Conservation (phyloP, 2,113 vertebrate genomes). For the Campylorhamphus procurvoides region DNA sequence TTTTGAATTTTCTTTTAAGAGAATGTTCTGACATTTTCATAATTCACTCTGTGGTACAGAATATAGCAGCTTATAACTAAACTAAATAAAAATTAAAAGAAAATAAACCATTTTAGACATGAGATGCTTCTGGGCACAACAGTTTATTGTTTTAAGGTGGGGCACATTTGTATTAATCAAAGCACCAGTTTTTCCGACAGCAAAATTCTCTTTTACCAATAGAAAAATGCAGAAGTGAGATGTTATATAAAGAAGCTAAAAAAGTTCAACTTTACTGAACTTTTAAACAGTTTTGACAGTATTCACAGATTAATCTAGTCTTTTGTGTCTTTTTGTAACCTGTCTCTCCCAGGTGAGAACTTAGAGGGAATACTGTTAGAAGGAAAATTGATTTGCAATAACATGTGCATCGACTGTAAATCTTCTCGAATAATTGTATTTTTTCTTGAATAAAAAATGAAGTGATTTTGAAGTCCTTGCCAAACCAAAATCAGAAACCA, state of each 20-base stretch:
- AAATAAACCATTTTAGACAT: neutral
- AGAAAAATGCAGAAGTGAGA: neutral
- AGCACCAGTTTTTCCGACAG: neutral
- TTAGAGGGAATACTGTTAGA: neutral
- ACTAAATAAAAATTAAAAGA: neutral
- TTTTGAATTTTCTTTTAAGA: neutral
- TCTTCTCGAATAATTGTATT: neutral
- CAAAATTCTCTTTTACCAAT: neutral
- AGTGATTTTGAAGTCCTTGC: neutral
- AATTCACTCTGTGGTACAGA: neutral
- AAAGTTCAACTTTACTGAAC: neutral
- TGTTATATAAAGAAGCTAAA: neutral
- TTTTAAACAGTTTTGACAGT: neutral
- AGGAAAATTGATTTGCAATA: neutral
- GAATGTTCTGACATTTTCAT: neutral
- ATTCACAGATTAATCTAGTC: neutral
- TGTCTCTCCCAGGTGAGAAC: neutral
- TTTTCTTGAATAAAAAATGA: neutral
- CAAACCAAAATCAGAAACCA: neutral
- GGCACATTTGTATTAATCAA: neutral
- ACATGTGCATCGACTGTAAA: neutral
- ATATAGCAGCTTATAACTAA: neutral
- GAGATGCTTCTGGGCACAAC: fast-evolving
- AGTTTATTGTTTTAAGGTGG: neutral
- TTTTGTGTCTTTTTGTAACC: neutral